These are phyloP conservation scores for Tyto alba DNA, from an alignment of 2,113 vertebrate genomes.

Conservation along the genomic window DNA sequence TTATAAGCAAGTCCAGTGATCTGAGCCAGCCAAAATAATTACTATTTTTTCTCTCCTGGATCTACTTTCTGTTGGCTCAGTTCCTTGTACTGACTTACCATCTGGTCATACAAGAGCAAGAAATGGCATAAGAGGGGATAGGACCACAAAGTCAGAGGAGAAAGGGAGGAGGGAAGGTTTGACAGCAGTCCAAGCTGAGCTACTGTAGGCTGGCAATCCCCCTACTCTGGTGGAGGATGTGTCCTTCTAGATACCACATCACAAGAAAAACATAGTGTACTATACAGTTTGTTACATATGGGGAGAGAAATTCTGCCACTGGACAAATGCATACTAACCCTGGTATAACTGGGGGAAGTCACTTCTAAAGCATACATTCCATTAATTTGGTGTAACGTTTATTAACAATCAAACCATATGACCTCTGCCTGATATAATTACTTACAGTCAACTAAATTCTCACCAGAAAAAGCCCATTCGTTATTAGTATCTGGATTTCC, in stretches of 20 bases:
- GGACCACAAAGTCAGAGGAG: background rate
- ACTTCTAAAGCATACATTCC: background rate
- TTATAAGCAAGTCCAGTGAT: background rate
- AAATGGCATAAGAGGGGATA: background rate
- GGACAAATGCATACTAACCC: background rate
- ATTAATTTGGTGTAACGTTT: background rate
- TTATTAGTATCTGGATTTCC: background rate
- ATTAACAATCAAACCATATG: background rate
- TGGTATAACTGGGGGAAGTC: background rate
- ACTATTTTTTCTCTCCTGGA: background rate
- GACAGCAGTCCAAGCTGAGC: background rate
- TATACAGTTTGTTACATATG: background rate
- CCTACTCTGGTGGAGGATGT: background rate
- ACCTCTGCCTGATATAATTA: background rate
- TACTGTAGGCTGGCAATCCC: background rate
- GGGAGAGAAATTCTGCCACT: background rate
- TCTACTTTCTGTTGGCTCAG: background rate
- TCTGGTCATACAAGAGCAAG: background rate
- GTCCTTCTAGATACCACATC: background rate
- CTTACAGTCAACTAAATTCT: background rate
- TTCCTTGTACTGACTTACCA: background rate
- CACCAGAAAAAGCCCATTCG: background rate
- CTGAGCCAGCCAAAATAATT: conserved; percentile 1
- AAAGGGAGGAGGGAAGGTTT: background rate
- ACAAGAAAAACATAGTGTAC: background rate